Evolutionary conservation across 2,797 vertebrate species (phyloP), one percentile per base, ranked within the genome.

Genomic region (Poeciliopsis infans): DNA sequence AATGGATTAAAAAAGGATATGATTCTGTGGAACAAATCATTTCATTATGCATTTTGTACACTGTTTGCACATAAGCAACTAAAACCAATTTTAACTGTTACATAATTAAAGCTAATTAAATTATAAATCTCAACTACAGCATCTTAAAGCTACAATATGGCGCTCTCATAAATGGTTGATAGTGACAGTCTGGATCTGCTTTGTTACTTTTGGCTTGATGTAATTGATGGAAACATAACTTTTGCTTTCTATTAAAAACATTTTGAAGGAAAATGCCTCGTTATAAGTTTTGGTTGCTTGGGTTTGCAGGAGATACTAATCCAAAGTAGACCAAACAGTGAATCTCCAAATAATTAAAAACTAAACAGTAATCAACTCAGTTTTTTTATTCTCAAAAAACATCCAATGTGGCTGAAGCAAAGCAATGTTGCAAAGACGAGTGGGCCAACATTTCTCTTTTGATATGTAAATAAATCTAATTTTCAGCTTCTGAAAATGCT

Each of bases 21-120:
- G 6, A 6, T 12, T 68, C 36, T 45, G 64, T 41, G 25, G 68
- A 45, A 45, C 41, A 45, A 43, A 69, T 43, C 13, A 16, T 70
- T n/a, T 41, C 16, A 70, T 13, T 70, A 15, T 70, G 41, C 39
- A 45, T 70, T 70, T 45, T 68, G 66, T 43, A 41, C 36, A 39
- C 33, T 68, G 20, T n/a, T 43, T 69, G 23, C 41, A 15, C 39
- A 70, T 45, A 41, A 69, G 11, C 23, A 70, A 68, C 64, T 6
- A n/a, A 45, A 70, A 45, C 15, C 12, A n/a, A 45, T 45, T 45
- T n/a, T 13, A 45, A 43, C 43, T 45, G 25, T 70, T 70, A 28
- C 41, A 45, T 70, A n/a, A 43, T 15, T 70, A 45, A 70, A 70
- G 15, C 6, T 70, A 66, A 23, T 66, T 66, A 45, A 70, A 70